These are phyloP conservation scores for Pyrrhosoma nymphula DNA, from an alignment of 2,888 invertebrate species.

Conservation along the genomic window DNA sequence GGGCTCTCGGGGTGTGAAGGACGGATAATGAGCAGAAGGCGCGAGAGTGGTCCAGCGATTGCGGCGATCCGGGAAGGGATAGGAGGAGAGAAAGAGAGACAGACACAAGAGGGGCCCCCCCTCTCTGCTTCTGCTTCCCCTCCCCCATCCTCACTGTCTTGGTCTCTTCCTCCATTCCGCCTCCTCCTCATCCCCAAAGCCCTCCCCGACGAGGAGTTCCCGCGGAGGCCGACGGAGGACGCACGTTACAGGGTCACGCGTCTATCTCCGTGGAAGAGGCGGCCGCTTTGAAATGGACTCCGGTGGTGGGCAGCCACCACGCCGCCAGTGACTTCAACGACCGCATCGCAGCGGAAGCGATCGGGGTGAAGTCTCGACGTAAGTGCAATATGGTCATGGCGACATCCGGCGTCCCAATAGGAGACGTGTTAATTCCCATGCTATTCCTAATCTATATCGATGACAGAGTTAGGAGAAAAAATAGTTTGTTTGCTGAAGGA, in stretches of 20 bases:
- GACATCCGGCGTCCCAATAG: too few species aligned
- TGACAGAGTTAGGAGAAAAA: too few species aligned
- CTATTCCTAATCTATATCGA: too few species aligned
- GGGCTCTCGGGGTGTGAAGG: constrained; percentile 36
- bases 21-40: constrained; percentile 34
- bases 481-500: too few species aligned
- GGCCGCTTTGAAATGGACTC: constrained; percentile 30
- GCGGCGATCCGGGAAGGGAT: constrained; percentile 30
- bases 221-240: neutral
- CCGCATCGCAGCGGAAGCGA: neutral
- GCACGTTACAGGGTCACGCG: constrained; percentile 18
- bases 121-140: neutral
- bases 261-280: neutral
- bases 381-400: too few species aligned
- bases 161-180: neutral
- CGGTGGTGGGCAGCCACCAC: neutral
- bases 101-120: neutral
- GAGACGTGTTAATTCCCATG: too few species aligned
- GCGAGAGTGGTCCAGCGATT: constrained; percentile 35
- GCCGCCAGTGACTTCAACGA: neutral
- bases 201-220: neutral
- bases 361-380: neutral
- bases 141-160: neutral
- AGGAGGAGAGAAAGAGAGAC: neutral
- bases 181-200: neutral